These are phyloP conservation scores for Melieria picta DNA, from an alignment of 2,888 invertebrate genomes.

Conservation along the genomic window DNA sequence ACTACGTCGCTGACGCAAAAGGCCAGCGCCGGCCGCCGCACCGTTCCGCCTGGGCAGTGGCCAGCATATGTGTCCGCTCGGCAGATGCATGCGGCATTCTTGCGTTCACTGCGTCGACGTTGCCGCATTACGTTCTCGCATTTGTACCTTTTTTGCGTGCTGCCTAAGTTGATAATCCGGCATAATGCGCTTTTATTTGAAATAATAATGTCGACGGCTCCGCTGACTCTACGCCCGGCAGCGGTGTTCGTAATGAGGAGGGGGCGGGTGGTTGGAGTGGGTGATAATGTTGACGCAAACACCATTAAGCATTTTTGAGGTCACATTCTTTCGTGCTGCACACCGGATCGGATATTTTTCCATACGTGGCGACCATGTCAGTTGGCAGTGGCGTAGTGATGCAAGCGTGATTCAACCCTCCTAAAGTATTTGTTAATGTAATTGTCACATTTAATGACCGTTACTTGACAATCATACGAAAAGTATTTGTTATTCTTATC, in stretches of 20 bases:
- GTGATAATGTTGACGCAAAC: slow-evolving; percentile 36
- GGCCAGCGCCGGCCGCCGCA: neutral
- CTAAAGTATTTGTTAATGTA: no score
- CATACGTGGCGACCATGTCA: no score
- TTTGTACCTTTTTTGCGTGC: slow-evolving; percentile 30
- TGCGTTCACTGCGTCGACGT: slow-evolving; percentile 13
- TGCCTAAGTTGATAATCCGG: slow-evolving; percentile 55
- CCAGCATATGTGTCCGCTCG: neutral
- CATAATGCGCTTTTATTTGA: slow-evolving; percentile 62
- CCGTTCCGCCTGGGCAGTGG: neutral
- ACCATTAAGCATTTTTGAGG: slow-evolving; percentile 44
- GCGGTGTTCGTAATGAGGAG: slow-evolving; percentile 28
- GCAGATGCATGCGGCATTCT: neutral
- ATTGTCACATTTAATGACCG: no score
- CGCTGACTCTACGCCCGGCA: slow-evolving; percentile 40
- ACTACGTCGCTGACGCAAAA: neutral
- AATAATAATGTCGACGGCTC: slow-evolving; percentile 59
- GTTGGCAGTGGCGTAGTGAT: neutral
- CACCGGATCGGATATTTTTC: neutral
- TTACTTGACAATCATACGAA: no score
- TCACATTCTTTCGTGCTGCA: slow-evolving; percentile 32
- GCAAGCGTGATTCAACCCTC: no score
- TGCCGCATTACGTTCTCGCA: slow-evolving; percentile 26
- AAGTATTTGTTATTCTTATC: no score
- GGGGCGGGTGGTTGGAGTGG: neutral